A percentile compares a stretch with the other conserved stretches of the same genome.
Evolutionary conservation across 2,888 invertebrate species (phyloP).

Genomic region (Napeogenes sylphis): DNA sequence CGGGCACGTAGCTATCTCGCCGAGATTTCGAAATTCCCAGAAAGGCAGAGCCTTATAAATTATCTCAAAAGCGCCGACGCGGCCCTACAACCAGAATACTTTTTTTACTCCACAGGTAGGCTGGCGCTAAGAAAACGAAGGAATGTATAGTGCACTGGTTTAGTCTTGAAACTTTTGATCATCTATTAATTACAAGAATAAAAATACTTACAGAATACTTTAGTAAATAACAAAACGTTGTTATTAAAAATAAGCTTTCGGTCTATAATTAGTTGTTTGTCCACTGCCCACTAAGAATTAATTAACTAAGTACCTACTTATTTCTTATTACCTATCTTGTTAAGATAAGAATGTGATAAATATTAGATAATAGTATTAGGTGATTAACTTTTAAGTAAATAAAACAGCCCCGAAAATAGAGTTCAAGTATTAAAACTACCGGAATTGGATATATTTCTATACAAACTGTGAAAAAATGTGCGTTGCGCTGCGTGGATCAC

Average conservation of each 20-base stretch:
- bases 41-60: conserved; percentile 77
- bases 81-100: conserved; percentile 70
- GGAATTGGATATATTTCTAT: conserved; percentile 17
- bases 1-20: conserved; percentile 58
- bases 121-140: conserved; percentile 74
- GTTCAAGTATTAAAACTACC: conserved; percentile 20
- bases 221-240: too few relatives aligned
- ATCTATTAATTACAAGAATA: conserved; percentile 5
- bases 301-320: too few relatives aligned
- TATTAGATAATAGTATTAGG: too few relatives aligned
- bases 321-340: too few relatives aligned
- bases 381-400: too few relatives aligned
- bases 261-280: too few relatives aligned
- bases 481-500: conserved; percentile 55
- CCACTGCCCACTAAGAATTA: too few relatives aligned
- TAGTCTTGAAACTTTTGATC: conserved; percentile 19
- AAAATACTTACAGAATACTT: too few relatives aligned
- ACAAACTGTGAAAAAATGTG: conserved; percentile 52
- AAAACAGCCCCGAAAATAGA: too few relatives aligned
- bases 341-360: too few relatives aligned
- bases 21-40: conserved; percentile 76
- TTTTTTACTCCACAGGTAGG: conserved; percentile 75
- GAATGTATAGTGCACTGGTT: conserved; percentile 59
- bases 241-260: too few relatives aligned
- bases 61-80: conserved; percentile 77